These are phyloP conservation scores for Propithecus coquereli DNA, from an alignment of 2,113 vertebrate genomes.

Conservation along the genomic window DNA sequence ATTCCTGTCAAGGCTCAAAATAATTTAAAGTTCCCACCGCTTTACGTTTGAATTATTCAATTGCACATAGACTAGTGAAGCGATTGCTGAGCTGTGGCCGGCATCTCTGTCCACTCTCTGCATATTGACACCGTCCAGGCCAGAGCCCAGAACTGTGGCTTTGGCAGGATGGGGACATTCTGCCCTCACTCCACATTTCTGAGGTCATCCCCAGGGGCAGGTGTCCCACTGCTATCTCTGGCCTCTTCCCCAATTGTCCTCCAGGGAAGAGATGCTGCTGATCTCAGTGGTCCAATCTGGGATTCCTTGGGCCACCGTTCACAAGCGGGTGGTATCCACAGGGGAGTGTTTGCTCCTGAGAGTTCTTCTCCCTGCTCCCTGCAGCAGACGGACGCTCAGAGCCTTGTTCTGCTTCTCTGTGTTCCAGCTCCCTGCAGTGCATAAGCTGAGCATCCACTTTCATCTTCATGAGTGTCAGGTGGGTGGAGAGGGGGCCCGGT, in stretches of 20 bases:
- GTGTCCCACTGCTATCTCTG: accelerated
- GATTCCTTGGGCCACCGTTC: background rate
- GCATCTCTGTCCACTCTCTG: background rate
- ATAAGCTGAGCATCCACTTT: too few relatives aligned
- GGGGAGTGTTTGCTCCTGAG: background rate
- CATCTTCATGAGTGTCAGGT: background rate
- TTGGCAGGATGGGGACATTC: background rate
- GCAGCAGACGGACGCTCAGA: accelerated
- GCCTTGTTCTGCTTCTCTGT: accelerated
- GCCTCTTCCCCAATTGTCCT: background rate
- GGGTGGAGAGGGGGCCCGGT: too few relatives aligned
- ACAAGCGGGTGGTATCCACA: accelerated
- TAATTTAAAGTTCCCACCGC: background rate
- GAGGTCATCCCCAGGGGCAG: background rate
- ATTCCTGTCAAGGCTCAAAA: background rate
- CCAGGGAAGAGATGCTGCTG: background rate
- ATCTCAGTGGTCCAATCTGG: background rate
- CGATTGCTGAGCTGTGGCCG: accelerated
- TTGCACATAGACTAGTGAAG: accelerated
- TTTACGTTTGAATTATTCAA: background rate
- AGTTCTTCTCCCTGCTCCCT: too few relatives aligned
- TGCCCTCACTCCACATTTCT: background rate
- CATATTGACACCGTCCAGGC: accelerated
- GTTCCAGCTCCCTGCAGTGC: background rate
- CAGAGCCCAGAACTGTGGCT: accelerated